These are phyloP conservation scores for Bombyx huttoni DNA, from an alignment of 2,888 invertebrate genomes.

Conservation along the genomic window DNA sequence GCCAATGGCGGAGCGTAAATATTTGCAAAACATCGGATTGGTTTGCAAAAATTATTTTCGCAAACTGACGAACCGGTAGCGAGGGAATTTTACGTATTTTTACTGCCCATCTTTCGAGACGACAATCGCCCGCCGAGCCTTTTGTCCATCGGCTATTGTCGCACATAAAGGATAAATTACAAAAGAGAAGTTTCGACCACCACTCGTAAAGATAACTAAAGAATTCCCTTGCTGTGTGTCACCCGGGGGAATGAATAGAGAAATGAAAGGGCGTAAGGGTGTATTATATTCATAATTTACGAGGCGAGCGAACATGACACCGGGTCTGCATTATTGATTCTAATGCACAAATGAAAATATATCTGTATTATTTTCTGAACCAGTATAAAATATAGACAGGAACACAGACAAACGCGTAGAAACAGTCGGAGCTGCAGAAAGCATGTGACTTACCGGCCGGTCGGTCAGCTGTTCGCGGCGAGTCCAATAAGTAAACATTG, in stretches of 20 bases:
- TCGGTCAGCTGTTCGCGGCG: conserved; percentile 67
- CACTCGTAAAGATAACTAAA: conserved; percentile 62
- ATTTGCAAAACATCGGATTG: conserved; percentile 48
- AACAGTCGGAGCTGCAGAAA: conserved; percentile 22
- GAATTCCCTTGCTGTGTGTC: conserved; percentile 41
- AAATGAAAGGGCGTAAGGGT: conserved; percentile 56
- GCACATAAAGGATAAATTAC: conserved; percentile 61
- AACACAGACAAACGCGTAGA: conserved; percentile 16
- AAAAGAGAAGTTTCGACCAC: conserved; percentile 51
- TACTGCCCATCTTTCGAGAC: conserved; percentile 33
- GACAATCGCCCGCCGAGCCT: conserved; percentile 38
- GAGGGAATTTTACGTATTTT: conserved; percentile 34
- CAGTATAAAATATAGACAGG: conserved; percentile 32
- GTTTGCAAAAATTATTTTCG: conserved; percentile 67
- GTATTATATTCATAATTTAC: conserved; percentile 64
- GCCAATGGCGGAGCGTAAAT: conserved; percentile 42
- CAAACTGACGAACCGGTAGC: conserved; percentile 49
- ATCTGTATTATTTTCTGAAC: conserved; percentile 15
- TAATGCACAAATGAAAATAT: conserved; percentile 38
- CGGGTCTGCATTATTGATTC: conserved; percentile 48
- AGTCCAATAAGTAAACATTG: conserved; percentile 65
- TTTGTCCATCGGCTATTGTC: conserved; percentile 57
- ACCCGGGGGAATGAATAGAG: conserved; percentile 45
- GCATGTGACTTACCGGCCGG: conserved; percentile 71
- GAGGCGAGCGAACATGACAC: conserved; percentile 37